Conservation (phyloP, 2,888 invertebrate genomes). For the Xestia c-nigrum region DNA sequence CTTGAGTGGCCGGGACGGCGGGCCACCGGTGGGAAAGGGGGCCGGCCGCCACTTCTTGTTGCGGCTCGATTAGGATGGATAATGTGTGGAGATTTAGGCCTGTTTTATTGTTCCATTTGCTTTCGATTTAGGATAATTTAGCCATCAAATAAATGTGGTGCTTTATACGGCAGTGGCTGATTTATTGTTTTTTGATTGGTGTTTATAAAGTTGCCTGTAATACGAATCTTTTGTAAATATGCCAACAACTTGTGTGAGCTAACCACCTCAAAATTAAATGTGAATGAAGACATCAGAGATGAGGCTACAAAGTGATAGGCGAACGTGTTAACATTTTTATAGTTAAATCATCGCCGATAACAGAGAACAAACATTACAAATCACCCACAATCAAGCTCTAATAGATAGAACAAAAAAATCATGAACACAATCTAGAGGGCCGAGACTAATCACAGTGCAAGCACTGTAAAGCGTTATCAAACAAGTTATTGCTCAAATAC, state of each 20-base stretch:
- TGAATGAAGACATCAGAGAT: conserved; percentile 26
- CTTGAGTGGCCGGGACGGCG: conserved; percentile 81
- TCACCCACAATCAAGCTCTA: conserved; percentile 71
- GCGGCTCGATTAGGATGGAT: conserved; percentile 79
- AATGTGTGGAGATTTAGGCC: conserved; percentile 71
- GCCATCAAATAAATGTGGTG: conserved; percentile 10
- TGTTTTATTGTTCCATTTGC: conserved; percentile 64
- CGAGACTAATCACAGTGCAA: conserved; percentile 84
- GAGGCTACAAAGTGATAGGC: conserved; percentile 34
- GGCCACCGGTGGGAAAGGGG: conserved; percentile 79
- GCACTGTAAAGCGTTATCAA: conserved; percentile 85
- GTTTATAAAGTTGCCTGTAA: not conserved
- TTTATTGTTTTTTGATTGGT: conserved; percentile 11
- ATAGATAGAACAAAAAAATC: conserved; percentile 80
- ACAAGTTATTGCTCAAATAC: conserved; percentile 89
- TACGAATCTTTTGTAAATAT: conserved; percentile 4
- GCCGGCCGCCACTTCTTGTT: conserved; percentile 78
- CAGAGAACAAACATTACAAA: conserved; percentile 65
- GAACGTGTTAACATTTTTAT: conserved; percentile 56
- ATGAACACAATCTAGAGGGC: conserved; percentile 80
- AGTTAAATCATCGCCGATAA: conserved; percentile 59
- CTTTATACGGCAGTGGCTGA: not conserved
- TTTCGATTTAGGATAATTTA: conserved; percentile 32
- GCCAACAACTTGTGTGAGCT: not conserved
- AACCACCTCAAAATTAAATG: not conserved